phyloP scores from a whole-genome alignment of 2,797 vertebrate species.

The Gallinago nigripennis region DNA sequence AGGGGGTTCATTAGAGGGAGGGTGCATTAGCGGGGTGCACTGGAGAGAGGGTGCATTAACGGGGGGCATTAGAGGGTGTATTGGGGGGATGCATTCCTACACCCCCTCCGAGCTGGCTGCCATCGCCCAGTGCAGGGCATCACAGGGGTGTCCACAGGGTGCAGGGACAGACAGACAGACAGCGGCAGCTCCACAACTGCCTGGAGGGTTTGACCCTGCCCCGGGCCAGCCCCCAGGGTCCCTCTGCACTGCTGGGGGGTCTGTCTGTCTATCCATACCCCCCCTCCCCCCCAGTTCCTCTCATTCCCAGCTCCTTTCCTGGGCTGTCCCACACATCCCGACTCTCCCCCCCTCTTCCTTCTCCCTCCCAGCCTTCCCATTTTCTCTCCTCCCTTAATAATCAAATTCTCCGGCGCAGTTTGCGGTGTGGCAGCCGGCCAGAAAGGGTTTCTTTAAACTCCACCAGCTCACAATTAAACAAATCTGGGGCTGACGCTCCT shows the following conservation, averaged over 20 bases:
- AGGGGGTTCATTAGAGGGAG: background rate
- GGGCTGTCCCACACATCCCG: background rate
- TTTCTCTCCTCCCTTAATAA: constrained; percentile 68
- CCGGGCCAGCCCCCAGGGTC: background rate
- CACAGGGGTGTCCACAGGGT: rapidly evolving
- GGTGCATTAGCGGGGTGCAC: background rate
- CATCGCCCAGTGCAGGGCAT: too few species aligned
- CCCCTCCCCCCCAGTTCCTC: background rate
- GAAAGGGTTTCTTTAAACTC: constrained; percentile 76
- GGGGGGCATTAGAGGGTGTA: background rate
- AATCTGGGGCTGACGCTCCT: constrained; percentile 71
- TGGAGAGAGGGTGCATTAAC: background rate
- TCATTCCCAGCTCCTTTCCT: background rate
- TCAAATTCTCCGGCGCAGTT: constrained; percentile 74
- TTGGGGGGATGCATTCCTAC: background rate
- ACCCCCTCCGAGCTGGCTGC: background rate
- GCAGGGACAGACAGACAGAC: constrained; percentile 58
- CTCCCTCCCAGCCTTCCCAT: background rate
- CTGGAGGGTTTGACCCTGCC: constrained; percentile 66
- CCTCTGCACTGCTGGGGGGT: background rate
- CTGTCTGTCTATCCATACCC: background rate
- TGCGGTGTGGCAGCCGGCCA: constrained; percentile 79
- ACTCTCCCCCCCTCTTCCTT: background rate
- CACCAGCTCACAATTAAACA: constrained; percentile 76
- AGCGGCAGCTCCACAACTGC: background rate